Percentiles rank a stretch among this genome's conserved stretches.
Evolutionary conservation across 2,113 vertebrate genomes (phyloP).

Genomic region (Tachuris rubrigastra): DNA sequence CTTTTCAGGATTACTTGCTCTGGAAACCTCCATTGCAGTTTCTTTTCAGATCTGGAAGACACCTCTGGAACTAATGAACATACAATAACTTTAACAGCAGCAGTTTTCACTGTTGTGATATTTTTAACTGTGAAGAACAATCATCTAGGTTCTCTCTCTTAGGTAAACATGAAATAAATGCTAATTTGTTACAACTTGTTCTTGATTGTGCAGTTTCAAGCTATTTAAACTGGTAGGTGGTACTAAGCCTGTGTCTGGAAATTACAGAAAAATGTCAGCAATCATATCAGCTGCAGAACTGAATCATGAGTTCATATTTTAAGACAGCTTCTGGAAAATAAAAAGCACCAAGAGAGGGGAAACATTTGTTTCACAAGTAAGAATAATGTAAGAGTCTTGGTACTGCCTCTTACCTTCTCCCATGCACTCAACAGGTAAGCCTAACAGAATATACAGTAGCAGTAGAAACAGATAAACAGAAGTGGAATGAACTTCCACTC

Average conservation of each 20-base stretch:
- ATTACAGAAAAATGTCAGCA: neutral
- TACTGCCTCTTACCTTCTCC: neutral
- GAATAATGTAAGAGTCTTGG: neutral
- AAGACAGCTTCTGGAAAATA: neutral
- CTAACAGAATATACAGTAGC: neutral
- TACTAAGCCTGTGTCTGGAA: neutral
- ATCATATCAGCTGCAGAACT: neutral
- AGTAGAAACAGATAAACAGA: neutral
- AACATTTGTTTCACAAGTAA: neutral
- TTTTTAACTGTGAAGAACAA: neutral
- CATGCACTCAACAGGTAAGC: neutral
- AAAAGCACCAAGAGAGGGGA: neutral
- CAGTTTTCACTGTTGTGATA: neutral
- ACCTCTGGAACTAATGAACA: neutral
- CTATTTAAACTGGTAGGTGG: neutral
- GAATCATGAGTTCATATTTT: neutral
- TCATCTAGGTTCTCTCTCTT: neutral
- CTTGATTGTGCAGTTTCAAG: neutral
- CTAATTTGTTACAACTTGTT: neutral
- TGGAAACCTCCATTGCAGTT: neutral
- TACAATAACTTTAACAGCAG: neutral
- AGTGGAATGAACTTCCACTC: neutral
- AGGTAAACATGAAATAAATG: neutral
- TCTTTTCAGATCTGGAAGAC: neutral
- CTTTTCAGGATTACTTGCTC: neutral